A percentile compares a stretch with the other conserved stretches of the same genome.
phyloP scores from a whole-genome alignment of 1,140 invertebrate genomes.

The Lethocerus indicus region DNA sequence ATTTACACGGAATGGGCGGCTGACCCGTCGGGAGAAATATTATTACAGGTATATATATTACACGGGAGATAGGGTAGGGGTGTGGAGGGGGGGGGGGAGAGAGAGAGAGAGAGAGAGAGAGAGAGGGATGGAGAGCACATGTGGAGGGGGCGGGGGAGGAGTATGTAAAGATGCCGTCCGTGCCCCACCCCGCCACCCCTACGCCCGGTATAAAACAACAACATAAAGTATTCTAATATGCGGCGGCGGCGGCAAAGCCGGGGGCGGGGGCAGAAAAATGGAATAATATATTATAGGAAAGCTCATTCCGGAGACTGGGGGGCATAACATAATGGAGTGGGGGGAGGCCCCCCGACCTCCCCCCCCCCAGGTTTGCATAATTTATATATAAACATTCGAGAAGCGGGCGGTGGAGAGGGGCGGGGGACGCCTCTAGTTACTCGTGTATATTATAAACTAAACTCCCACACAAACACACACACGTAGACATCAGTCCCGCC shows the following conservation, averaged over 20 bases:
- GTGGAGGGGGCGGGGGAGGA: conserved; percentile 1
- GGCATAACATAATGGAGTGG: too few species aligned
- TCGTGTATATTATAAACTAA: conserved; percentile 14
- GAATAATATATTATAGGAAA: conserved; percentile 12
- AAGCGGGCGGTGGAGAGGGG: conserved; percentile 1
- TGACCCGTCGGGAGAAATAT: too few species aligned
- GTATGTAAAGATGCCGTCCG: conserved; percentile 2
- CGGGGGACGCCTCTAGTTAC: conserved; percentile 7
- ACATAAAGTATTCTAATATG: too few species aligned
- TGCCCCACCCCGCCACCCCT: too few species aligned
- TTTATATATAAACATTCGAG: conserved; percentile 11
- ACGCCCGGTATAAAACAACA: too few species aligned
- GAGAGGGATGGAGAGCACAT: background rate
- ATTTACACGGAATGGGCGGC: too few species aligned
- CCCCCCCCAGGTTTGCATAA: conserved; percentile 8
- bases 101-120: background rate
- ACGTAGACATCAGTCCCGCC: background rate
- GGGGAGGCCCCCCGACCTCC: background rate
- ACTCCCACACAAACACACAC: conserved; percentile 1
- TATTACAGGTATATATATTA: too few species aligned
- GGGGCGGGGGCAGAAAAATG: conserved; percentile 5
- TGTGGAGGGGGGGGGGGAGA: background rate
- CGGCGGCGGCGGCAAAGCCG: background rate
- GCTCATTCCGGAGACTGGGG: conserved; percentile 5
- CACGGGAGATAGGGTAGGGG: background rate